These are phyloP conservation scores for Percina caprodes DNA, from an alignment of 2,113 vertebrate genomes.

Conservation along the genomic window DNA sequence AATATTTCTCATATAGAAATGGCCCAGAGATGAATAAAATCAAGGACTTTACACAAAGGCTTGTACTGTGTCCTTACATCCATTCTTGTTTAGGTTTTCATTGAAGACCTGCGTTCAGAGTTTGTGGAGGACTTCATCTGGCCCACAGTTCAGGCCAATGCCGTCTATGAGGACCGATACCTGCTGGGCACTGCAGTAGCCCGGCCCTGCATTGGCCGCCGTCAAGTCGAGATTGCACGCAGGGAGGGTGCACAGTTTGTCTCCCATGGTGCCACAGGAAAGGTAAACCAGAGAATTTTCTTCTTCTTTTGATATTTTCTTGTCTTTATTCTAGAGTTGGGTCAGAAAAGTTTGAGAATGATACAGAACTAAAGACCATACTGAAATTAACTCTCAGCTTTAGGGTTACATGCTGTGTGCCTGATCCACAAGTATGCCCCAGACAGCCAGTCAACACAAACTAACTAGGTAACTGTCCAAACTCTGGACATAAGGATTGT, in stretches of 20 bases:
- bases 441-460: background rate
- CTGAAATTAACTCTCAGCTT: background rate
- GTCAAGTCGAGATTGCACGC: constrained; percentile 89
- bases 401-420: background rate
- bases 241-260: constrained; percentile 88
- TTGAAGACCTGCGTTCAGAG: constrained; percentile 92
- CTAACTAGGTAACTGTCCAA: background rate
- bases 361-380: background rate
- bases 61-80: constrained; percentile 4
- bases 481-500: background rate
- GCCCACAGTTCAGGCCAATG: constrained; percentile 90
- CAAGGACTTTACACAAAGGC: background rate
- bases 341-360: background rate
- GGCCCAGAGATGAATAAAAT: background rate
- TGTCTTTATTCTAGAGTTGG: background rate
- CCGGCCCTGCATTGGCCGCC: constrained; percentile 92
- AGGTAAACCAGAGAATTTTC: constrained; percentile 81
- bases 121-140: constrained; percentile 98
- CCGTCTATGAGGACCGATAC: constrained; percentile 94
- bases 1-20: background rate
- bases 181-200: constrained; percentile 93
- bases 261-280: constrained; percentile 95
- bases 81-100: constrained; percentile 85
- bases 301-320: background rate
- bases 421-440: background rate